phyloP scores from a whole-genome alignment of 2,888 invertebrate species.

The Drosophila austrosaltans region DNA sequence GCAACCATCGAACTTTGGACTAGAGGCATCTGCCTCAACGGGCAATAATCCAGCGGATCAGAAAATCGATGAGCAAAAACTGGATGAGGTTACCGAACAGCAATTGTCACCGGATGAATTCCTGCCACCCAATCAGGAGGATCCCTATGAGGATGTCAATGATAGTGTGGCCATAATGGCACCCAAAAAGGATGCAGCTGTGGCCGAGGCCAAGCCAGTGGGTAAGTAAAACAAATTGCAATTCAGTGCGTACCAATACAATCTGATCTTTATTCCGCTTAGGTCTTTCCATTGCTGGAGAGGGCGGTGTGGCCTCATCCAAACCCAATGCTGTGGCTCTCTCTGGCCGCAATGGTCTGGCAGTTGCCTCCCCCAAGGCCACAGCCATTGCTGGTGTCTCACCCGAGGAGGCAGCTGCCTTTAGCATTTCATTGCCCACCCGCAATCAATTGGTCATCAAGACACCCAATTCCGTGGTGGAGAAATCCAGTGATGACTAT shows the following conservation, averaged over 20 bases:
- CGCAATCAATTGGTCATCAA: slow-evolving; percentile 81
- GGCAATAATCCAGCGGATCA: slow-evolving; percentile 60
- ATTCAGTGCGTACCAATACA: too few relatives aligned
- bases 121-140: slow-evolving; percentile 79
- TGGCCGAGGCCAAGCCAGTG: slow-evolving; percentile 91
- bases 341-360: slow-evolving; percentile 88
- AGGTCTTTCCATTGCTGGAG: slow-evolving; percentile 87
- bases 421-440: slow-evolving; percentile 80
- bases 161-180: slow-evolving; percentile 84
- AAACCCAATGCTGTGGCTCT: slow-evolving; percentile 89
- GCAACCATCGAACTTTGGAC: slow-evolving; percentile 60
- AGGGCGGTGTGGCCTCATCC: slow-evolving; percentile 89
- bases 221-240: slow-evolving; percentile 83
- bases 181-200: slow-evolving; percentile 86
- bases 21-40: slow-evolving; percentile 43
- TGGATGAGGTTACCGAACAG: slow-evolving; percentile 76
- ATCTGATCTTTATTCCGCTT: slow-evolving; percentile 1
- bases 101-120: slow-evolving; percentile 73
- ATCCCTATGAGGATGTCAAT: slow-evolving; percentile 81
- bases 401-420: slow-evolving; percentile 81
- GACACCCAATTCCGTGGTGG: slow-evolving; percentile 51
- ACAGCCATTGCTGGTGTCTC: slow-evolving; percentile 90
- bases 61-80: slow-evolving; percentile 67
- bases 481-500: slow-evolving; percentile 69
- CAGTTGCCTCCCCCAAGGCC: slow-evolving; percentile 88